phyloP scores from a whole-genome alignment of 2,888 invertebrate species.

The Cheilosia soror region DNA sequence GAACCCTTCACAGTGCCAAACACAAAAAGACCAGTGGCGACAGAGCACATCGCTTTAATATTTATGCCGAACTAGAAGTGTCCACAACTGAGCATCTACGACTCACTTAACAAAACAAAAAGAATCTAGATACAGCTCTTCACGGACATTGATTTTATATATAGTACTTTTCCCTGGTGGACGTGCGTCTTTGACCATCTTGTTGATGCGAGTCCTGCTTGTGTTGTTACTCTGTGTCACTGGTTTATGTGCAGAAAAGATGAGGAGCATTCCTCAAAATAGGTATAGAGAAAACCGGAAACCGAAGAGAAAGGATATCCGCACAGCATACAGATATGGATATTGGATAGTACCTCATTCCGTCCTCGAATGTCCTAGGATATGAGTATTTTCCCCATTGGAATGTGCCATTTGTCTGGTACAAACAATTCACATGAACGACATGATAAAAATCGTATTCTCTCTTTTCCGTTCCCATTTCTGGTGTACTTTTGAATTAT shows the following conservation, averaged over 20 bases:
- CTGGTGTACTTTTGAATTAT: constrained; percentile 35
- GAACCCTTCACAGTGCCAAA: neutral
- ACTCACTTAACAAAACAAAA: constrained; percentile 32
- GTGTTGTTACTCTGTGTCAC: neutral
- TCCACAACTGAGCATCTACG: constrained; percentile 54
- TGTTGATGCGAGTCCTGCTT: neutral
- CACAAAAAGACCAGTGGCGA: neutral
- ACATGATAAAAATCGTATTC: constrained; percentile 30
- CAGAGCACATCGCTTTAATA: constrained; percentile 40
- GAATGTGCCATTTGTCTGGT: constrained; percentile 26
- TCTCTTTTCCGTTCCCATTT: neutral
- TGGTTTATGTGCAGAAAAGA: neutral
- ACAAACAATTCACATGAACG: constrained; percentile 34
- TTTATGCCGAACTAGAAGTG: constrained; percentile 45
- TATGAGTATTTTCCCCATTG: constrained; percentile 4
- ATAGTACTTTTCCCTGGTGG: neutral
- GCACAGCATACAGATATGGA: neutral
- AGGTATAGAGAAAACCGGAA: neutral
- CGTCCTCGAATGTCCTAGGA: constrained; percentile 9
- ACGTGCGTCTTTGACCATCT: neutral
- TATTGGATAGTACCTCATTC: constrained; percentile 13
- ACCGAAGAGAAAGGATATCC: constrained; percentile 20
- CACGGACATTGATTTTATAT: constrained; percentile 25
- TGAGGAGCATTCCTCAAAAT: neutral
- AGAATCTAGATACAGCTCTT: constrained; percentile 3